Evolutionary conservation across 2,113 vertebrate species (phyloP).

Genomic region (Peromyscus maniculatus): DNA sequence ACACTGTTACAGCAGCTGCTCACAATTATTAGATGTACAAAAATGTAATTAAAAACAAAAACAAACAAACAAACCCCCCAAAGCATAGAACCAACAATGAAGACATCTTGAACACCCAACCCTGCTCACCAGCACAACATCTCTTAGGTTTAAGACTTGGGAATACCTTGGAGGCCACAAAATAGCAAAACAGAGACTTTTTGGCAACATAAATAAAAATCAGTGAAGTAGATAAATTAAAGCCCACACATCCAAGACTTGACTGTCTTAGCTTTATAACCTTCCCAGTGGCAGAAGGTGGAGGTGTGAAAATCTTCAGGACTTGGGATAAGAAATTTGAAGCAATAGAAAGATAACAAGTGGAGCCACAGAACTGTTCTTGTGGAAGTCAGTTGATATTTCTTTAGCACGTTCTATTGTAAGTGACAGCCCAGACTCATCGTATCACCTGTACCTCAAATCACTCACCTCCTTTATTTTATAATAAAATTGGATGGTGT

Average conservation of each 20-base stretch:
- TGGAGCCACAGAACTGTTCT: background rate
- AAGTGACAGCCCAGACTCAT: background rate
- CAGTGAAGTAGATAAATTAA: constrained; percentile 91
- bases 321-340: constrained; percentile 56
- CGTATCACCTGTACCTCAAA: background rate
- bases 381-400: background rate
- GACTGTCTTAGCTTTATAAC: constrained; percentile 78
- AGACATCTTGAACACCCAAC: constrained; percentile 61
- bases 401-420: background rate
- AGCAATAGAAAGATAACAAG: background rate
- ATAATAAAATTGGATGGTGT: background rate
- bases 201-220: constrained; percentile 11
- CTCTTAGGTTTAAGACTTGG: constrained; percentile 85
- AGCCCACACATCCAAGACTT: constrained; percentile 87
- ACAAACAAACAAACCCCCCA: background rate
- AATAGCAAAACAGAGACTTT: constrained; percentile 86
- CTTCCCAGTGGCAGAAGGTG: constrained; percentile 78
- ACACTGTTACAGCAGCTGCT: constrained; percentile 49
- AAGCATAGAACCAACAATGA: background rate
- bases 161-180: constrained; percentile 86
- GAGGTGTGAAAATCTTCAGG: constrained; percentile 66
- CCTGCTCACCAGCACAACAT: constrained; percentile 83
- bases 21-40: constrained; percentile 77
- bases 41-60: constrained; percentile 46
- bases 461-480: background rate